Evolutionary conservation across 2,797 vertebrate genomes (phyloP).

Genomic region (Chromobotia macracanthus): DNA sequence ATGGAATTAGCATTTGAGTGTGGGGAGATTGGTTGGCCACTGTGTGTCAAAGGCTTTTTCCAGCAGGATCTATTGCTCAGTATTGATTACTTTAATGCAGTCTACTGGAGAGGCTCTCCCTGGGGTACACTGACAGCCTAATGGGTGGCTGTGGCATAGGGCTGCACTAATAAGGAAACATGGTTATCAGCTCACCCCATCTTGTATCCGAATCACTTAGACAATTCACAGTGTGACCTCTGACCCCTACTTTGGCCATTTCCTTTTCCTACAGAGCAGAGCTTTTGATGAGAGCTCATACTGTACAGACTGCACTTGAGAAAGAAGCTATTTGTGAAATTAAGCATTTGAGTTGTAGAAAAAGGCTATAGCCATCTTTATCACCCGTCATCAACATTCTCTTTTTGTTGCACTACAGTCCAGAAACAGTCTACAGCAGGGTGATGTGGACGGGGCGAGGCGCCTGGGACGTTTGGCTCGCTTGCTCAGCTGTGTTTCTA

Average conservation of each 20-base stretch:
- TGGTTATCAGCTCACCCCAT: constrained; percentile 31
- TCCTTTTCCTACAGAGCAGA: neutral
- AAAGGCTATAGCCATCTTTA: neutral
- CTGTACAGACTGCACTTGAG: neutral
- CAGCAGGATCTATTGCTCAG: constrained; percentile 44
- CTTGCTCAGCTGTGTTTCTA: constrained; percentile 89
- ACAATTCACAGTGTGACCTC: constrained; percentile 2
- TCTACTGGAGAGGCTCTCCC: constrained; percentile 55
- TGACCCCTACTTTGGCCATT: neutral
- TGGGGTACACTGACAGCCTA: constrained; percentile 54
- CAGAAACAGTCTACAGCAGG: constrained; percentile 91
- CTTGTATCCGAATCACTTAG: constrained; percentile 22
- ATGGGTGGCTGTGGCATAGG: constrained; percentile 60
- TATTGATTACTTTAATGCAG: constrained; percentile 65
- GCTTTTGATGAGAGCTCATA: neutral
- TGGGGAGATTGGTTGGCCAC: constrained; percentile 46
- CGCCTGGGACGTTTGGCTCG: constrained; percentile 91
- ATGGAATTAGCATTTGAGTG: constrained; percentile 44
- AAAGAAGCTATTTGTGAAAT: constrained; percentile 1
- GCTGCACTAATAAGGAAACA: constrained; percentile 49
- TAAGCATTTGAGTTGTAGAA: neutral
- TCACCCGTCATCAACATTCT: constrained; percentile 46
- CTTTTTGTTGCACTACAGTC: constrained; percentile 78
- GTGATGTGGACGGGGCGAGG: constrained; percentile 89
- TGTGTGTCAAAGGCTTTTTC: constrained; percentile 57